Evolutionary conservation across 2,797 vertebrate genomes (phyloP).

Genomic region (Pteropus rufus): DNA sequence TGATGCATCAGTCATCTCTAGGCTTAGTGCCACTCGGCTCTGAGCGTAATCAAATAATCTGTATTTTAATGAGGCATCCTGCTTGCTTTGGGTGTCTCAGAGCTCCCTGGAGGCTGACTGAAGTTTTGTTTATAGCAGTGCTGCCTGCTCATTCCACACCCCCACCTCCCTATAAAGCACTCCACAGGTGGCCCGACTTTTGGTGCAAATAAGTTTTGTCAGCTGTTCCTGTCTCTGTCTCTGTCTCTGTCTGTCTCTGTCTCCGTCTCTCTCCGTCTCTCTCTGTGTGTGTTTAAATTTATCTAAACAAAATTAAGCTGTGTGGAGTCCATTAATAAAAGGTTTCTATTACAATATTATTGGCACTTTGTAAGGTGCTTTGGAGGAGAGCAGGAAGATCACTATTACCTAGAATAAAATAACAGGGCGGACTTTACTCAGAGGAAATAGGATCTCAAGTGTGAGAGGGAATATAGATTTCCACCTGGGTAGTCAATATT

Average conservation of each 20-base stretch:
- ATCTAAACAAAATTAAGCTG: constrained; percentile 80
- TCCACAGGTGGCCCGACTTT: constrained; percentile 60
- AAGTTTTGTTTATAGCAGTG: constrained; percentile 77
- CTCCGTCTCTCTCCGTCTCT: too few species aligned
- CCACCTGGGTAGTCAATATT: constrained; percentile 45
- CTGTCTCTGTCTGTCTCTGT: too few species aligned
- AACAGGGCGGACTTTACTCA: constrained; percentile 75
- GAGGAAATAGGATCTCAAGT: constrained; percentile 76
- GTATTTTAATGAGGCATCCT: constrained; percentile 72
- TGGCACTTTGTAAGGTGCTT: constrained; percentile 76
- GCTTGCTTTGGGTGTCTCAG: constrained; percentile 75
- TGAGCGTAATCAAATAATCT: constrained; percentile 56
- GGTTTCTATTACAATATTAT: constrained; percentile 72
- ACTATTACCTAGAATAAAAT: constrained; percentile 82
- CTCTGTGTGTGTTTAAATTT: constrained; percentile 29
- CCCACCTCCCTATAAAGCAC: background rate
- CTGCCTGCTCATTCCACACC: background rate
- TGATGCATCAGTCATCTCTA: background rate
- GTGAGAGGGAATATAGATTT: constrained; percentile 81
- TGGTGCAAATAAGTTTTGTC: constrained; percentile 58
- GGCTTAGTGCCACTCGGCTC: constrained; percentile 15
- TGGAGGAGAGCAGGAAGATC: constrained; percentile 79
- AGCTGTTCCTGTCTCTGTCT: background rate
- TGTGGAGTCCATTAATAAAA: constrained; percentile 82
- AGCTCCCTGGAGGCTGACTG: constrained; percentile 66